These are phyloP conservation scores for Leucophenga maculata DNA, from an alignment of 2,888 invertebrate genomes.

Conservation along the genomic window DNA sequence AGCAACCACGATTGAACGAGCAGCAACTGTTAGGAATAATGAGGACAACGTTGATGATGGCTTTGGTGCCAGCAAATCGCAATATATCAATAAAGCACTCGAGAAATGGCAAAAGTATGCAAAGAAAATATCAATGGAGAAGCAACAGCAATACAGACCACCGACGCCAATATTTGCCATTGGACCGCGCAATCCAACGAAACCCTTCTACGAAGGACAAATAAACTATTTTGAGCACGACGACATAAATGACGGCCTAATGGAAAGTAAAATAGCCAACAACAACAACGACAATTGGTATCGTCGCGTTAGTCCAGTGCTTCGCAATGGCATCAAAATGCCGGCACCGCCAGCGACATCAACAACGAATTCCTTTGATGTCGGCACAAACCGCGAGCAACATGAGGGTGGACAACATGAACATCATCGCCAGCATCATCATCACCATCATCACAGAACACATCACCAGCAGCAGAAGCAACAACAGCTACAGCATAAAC, in stretches of 20 bases:
- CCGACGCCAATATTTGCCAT: conserved; percentile 45
- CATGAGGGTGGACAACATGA: conserved; percentile 25
- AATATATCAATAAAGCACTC: conserved; percentile 17
- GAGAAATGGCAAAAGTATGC: conserved; percentile 33
- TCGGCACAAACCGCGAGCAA: conserved; percentile 22
- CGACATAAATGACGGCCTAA: conserved; percentile 19
- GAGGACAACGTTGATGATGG: not conserved
- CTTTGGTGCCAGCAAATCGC: conserved; percentile 6
- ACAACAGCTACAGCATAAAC: conserved; percentile 36
- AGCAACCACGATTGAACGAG: conserved; percentile 25
- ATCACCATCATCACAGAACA: conserved; percentile 25
- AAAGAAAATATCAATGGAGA: conserved; percentile 27
- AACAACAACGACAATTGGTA: conserved; percentile 57
- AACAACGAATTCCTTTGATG: conserved; percentile 11
- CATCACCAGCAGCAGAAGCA: conserved; percentile 21
- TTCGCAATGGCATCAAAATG: conserved; percentile 57
- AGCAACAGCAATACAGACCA: conserved; percentile 25
- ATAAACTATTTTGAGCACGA: conserved; percentile 65
- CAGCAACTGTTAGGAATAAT: conserved; percentile 15
- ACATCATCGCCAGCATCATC: conserved; percentile 37
- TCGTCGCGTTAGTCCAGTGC: conserved; percentile 58
- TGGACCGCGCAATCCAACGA: conserved; percentile 42
- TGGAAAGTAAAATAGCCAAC: conserved; percentile 17
- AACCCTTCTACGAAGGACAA: conserved; percentile 68
- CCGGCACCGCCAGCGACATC: conserved; percentile 19